Evolutionary conservation across 2,888 invertebrate genomes (phyloP).

Genomic region (Orthonevra nobilis): DNA sequence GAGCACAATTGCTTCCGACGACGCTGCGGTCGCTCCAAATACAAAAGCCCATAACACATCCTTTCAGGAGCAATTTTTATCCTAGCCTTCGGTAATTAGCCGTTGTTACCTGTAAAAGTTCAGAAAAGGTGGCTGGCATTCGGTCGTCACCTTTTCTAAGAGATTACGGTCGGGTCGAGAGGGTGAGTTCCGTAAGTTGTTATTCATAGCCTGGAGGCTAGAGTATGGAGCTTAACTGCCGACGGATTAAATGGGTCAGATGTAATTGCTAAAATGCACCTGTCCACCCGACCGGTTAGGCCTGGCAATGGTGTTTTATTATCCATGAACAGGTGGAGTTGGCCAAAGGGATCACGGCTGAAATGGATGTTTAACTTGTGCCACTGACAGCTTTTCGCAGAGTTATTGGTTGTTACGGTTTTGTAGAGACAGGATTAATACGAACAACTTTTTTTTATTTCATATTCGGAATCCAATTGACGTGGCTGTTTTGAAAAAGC

Average conservation of each 20-base stretch:
- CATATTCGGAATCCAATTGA: background rate
- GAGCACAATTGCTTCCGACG: slow-evolving; percentile 8
- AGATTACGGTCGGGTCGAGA: slow-evolving; percentile 14
- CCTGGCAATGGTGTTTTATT: slow-evolving; percentile 43
- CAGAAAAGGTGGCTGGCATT: slow-evolving; percentile 33
- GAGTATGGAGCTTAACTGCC: slow-evolving; percentile 39
- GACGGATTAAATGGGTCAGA: slow-evolving; percentile 60
- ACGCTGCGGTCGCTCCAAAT: background rate
- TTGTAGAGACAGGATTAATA: slow-evolving; percentile 38
- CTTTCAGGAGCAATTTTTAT: slow-evolving; percentile 47
- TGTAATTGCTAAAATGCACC: slow-evolving; percentile 61
- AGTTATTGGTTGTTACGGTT: slow-evolving; percentile 58
- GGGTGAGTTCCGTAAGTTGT: slow-evolving; percentile 9
- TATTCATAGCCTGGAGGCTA: slow-evolving; percentile 32
- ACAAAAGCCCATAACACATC: slow-evolving; percentile 4
- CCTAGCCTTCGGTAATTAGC: slow-evolving; percentile 49
- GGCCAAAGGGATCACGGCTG: background rate
- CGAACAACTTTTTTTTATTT: too few relatives aligned
- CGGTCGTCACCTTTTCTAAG: slow-evolving; percentile 38
- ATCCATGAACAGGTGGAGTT: slow-evolving; percentile 38
- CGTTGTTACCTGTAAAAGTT: slow-evolving; percentile 37
- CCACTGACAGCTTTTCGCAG: slow-evolving; percentile 47
- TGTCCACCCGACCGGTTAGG: background rate
- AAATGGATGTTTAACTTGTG: slow-evolving; percentile 45
- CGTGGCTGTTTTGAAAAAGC: slow-evolving; percentile 17